These are phyloP conservation scores for Loriculus beryllinus DNA, from an alignment of 2,797 vertebrate genomes.

Conservation along the genomic window DNA sequence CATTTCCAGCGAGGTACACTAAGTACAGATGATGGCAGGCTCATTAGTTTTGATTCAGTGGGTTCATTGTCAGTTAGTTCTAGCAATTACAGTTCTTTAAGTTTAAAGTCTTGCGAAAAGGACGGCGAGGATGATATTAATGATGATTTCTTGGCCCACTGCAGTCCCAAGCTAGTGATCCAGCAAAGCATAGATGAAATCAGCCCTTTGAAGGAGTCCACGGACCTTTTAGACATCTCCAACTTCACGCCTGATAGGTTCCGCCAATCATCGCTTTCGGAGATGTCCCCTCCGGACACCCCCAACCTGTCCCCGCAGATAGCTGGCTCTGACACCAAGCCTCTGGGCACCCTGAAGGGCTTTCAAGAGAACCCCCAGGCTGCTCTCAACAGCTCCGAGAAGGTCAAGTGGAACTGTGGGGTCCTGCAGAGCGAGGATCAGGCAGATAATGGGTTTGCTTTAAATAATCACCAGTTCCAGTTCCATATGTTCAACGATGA, in stretches of 20 bases:
- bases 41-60: constrained; percentile 97
- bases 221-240: constrained; percentile 98
- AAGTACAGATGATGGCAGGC: constrained; percentile 90
- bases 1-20: constrained; percentile 93
- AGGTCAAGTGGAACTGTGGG: constrained; percentile 92
- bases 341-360: constrained; percentile 83
- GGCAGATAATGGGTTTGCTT: constrained; percentile 82
- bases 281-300: constrained; percentile 96
- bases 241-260: constrained; percentile 99
- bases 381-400: constrained; percentile 80
- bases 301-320: constrained; percentile 97
- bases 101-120: constrained; percentile 94
- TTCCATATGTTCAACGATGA: constrained; percentile 94
- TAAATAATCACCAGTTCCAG: constrained; percentile 91
- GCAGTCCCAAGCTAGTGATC: constrained; percentile 98
- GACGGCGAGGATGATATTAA: constrained; percentile 93
- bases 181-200: constrained; percentile 97
- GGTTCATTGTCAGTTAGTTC: constrained; percentile 93
- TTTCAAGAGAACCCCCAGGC: constrained; percentile 87
- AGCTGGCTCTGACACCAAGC: constrained; percentile 86
- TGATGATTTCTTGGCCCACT: constrained; percentile 96
- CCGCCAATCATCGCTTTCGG: constrained; percentile 94
- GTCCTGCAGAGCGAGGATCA: constrained; percentile 86
- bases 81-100: constrained; percentile 96
- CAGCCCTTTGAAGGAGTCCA: constrained; percentile 94